Conservation (phyloP, 2,888 invertebrate species). For the Drosophila mettleri region DNA sequence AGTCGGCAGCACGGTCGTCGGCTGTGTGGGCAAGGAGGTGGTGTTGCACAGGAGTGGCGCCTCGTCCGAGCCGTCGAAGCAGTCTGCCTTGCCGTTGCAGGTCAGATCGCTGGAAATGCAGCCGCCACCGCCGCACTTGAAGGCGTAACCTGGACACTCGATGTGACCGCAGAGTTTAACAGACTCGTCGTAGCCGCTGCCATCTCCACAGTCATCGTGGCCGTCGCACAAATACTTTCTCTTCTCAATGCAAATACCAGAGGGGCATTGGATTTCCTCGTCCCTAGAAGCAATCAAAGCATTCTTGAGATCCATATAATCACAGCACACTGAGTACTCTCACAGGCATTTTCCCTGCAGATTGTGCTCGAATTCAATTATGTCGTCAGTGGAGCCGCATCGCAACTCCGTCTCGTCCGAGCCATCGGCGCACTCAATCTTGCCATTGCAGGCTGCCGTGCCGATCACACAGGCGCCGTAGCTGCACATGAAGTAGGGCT, state of each 20-base stretch:
- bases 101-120: constrained; percentile 47
- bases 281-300: constrained; percentile 29
- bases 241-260: constrained; percentile 67
- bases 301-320: neutral
- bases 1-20: neutral
- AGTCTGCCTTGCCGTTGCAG: constrained; percentile 54
- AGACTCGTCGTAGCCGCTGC: constrained; percentile 58
- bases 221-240: constrained; percentile 55
- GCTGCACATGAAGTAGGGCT: constrained; percentile 82
- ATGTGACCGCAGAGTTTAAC: constrained; percentile 56
- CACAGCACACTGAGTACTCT: constrained; percentile 26
- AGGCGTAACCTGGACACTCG: constrained; percentile 65
- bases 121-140: constrained; percentile 62
- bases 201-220: constrained; percentile 67
- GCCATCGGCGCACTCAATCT: constrained; percentile 60
- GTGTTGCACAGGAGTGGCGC: constrained; percentile 66
- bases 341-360: constrained; percentile 58
- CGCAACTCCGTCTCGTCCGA: constrained; percentile 65
- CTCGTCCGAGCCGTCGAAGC: constrained; percentile 65
- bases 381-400: constrained; percentile 57
- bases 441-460: constrained; percentile 60
- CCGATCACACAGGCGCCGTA: constrained; percentile 81
- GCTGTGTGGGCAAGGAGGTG: constrained; percentile 26
- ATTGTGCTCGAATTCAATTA: constrained; percentile 23
- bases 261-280: constrained; percentile 64